These are phyloP conservation scores for Hemibagrus wyckioides DNA, from an alignment of 2,113 vertebrate species.

Conservation along the genomic window DNA sequence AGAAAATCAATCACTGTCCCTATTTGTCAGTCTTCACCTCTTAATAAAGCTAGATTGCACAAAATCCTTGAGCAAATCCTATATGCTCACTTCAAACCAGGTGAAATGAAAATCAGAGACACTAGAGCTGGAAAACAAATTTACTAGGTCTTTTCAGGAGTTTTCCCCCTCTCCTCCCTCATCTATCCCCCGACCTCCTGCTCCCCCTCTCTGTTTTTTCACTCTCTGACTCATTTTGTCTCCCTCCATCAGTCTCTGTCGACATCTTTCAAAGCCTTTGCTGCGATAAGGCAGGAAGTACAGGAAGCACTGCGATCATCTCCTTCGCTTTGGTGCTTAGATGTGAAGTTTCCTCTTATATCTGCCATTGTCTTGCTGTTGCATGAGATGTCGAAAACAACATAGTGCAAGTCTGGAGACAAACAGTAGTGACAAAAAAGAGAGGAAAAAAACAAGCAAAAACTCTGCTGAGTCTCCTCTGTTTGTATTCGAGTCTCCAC, in stretches of 20 bases:
- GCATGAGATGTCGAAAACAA: slow-evolving; percentile 61
- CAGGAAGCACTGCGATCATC: slow-evolving; percentile 47
- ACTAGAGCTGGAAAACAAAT: slow-evolving; percentile 12
- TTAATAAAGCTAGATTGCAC: neutral
- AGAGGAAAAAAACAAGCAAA: slow-evolving; percentile 17
- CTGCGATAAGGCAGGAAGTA: slow-evolving; percentile 61
- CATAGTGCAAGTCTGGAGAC: slow-evolving; percentile 57
- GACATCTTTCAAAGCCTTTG: slow-evolving; percentile 61
- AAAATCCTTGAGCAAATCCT: neutral
- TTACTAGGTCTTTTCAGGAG: slow-evolving; percentile 23
- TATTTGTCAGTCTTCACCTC: neutral
- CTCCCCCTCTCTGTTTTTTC: slow-evolving; percentile 6
- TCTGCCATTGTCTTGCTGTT: slow-evolving; percentile 58
- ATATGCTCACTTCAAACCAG: slow-evolving; percentile 21
- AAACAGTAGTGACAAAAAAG: slow-evolving; percentile 52
- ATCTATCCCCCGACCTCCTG: slow-evolving; percentile 23
- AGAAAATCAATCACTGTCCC: neutral
- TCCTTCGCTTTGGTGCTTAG: slow-evolving; percentile 50
- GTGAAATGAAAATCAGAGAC: slow-evolving; percentile 19
- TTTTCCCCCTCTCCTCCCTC: neutral
- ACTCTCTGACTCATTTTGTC: slow-evolving; percentile 31
- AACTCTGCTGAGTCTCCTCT: slow-evolving; percentile 49
- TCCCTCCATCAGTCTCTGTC: slow-evolving; percentile 51
- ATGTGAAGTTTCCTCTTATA: slow-evolving; percentile 65
- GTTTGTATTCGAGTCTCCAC: slow-evolving; percentile 4